Evolutionary conservation across 2,113 vertebrate genomes (phyloP).

Genomic region (Trinectes maculatus): DNA sequence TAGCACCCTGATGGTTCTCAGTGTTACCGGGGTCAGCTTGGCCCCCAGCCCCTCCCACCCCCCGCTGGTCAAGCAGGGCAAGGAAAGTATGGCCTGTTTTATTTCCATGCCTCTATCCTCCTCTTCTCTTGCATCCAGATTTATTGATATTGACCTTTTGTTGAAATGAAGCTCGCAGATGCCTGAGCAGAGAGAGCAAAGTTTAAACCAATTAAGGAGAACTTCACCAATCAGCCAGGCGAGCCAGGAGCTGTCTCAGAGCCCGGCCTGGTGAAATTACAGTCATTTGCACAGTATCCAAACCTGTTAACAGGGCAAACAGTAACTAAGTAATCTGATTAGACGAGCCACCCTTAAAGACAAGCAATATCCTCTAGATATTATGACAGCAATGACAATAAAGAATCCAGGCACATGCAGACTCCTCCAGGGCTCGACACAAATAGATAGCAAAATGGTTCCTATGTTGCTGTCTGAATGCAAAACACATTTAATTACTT

Average conservation of each 20-base stretch:
- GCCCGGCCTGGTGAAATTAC: conserved; percentile 66
- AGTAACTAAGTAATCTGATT: conserved; percentile 70
- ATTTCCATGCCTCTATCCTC: conserved; percentile 52
- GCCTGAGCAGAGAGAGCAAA: conserved; percentile 80
- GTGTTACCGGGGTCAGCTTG: conserved; percentile 74
- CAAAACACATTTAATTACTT: conserved; percentile 51
- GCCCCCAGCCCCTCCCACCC: conserved; percentile 61
- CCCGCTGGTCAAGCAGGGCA: conserved; percentile 63
- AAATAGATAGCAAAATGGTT: conserved; percentile 28
- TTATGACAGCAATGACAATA: conserved; percentile 44
- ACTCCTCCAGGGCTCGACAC: conserved; percentile 20
- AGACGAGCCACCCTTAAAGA: conserved; percentile 52
- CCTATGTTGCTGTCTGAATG: conserved; percentile 26
- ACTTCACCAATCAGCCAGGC: conserved; percentile 79
- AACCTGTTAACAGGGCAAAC: conserved; percentile 64
- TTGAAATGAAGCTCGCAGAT: conserved; percentile 82
- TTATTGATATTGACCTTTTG: conserved; percentile 87
- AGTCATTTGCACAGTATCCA: conserved; percentile 77
- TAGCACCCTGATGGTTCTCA: conserved; percentile 66
- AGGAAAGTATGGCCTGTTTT: conserved; percentile 46
- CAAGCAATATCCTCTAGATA: conserved; percentile 52
- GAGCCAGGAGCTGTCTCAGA: conserved; percentile 64
- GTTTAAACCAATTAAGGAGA: conserved; percentile 86
- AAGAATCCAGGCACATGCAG: conserved; percentile 26
- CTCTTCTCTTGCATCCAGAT: conserved; percentile 67